Evolutionary conservation across 2,797 vertebrate genomes (phyloP).

Genomic region (Ceyx erithaca): DNA sequence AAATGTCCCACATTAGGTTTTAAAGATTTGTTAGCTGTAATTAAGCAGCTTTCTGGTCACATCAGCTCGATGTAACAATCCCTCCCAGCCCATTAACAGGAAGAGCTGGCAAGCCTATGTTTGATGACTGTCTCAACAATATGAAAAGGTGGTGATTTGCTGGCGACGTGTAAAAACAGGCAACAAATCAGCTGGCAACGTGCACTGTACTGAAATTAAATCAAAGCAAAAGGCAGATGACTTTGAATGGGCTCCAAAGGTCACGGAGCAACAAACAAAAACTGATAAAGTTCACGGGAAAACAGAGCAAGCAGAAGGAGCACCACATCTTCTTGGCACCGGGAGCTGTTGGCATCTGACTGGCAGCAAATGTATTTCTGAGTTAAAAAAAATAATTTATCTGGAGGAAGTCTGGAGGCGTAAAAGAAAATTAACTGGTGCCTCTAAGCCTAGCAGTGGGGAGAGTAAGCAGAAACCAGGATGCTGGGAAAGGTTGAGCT

Average conservation of each 20-base stretch:
- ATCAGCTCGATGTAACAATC: conserved; percentile 24
- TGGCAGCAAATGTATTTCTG: neutral
- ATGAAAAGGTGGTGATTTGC: conserved; percentile 61
- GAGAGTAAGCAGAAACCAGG: neutral
- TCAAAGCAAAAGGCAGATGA: conserved; percentile 31
- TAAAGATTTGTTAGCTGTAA: conserved; percentile 47
- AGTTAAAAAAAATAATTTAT: conserved; percentile 1
- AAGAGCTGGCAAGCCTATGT: conserved; percentile 34
- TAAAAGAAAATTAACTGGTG: conserved; percentile 20
- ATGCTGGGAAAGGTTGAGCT: neutral
- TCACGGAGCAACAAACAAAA: conserved; percentile 35
- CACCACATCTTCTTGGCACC: neutral
- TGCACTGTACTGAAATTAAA: neutral
- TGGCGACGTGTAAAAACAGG: conserved; percentile 20
- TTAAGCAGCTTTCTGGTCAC: conserved; percentile 28
- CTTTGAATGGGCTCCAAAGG: conserved; percentile 32
- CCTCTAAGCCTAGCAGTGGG: neutral
- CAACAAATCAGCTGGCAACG: conserved; percentile 13
- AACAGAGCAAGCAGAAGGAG: conserved; percentile 37
- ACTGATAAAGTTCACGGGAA: conserved; percentile 7
- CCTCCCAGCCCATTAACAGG: conserved; percentile 59
- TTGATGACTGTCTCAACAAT: conserved; percentile 68
- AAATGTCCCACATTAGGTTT: neutral
- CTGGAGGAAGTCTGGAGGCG: conserved; percentile 2
- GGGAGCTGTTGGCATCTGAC: neutral